A percentile compares a stretch with the other conserved stretches of the same genome.
These are phyloP conservation scores for Dromiciops gliroides DNA, from an alignment of 2,113 vertebrate species.

Conservation along the genomic window DNA sequence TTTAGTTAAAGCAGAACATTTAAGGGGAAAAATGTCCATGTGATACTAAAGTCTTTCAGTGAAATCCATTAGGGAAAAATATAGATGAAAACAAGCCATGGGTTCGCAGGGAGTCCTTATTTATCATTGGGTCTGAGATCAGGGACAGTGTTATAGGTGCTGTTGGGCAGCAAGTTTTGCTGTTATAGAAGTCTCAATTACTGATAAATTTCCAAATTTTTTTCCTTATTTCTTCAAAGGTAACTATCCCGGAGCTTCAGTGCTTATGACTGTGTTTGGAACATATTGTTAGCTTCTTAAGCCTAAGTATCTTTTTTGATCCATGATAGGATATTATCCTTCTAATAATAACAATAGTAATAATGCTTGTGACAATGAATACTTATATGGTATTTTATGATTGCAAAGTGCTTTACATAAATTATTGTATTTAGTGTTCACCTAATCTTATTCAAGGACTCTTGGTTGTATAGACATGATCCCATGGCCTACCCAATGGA, in stretches of 20 bases:
- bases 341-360: background rate
- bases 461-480: background rate
- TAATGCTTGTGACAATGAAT: background rate
- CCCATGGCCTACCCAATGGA: background rate
- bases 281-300: background rate
- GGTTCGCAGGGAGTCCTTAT: background rate
- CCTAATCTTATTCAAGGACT: background rate
- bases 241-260: background rate
- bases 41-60: slow-evolving; percentile 40
- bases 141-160: background rate
- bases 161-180: background rate
- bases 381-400: background rate
- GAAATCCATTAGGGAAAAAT: slow-evolving; percentile 55
- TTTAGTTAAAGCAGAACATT: slow-evolving; percentile 58
- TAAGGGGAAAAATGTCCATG: slow-evolving; percentile 46
- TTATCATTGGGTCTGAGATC: background rate
- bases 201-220: background rate
- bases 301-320: background rate
- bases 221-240: background rate
- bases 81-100: background rate
- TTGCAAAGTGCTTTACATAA: background rate
- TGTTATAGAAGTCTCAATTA: background rate
- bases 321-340: background rate
- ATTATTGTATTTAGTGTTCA: background rate
- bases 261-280: background rate